Evolutionary conservation across 2,888 invertebrate genomes (phyloP).

Genomic region (Nomada hirtipes): DNA sequence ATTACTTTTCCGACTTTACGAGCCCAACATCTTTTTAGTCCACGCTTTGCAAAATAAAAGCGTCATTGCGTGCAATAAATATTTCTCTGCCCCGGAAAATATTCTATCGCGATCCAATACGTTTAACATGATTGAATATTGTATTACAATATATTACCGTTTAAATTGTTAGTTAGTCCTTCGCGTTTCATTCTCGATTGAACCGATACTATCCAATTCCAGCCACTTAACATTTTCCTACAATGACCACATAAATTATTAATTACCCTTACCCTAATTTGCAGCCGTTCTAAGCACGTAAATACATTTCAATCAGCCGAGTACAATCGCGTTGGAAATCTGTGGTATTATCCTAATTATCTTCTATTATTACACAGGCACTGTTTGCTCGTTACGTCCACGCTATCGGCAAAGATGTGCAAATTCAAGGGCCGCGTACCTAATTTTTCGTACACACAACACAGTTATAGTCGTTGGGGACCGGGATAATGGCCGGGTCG

Average conservation of each 20-base stretch:
- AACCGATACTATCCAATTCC: background rate
- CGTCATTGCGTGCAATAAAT: slow-evolving; percentile 3
- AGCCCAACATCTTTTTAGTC: slow-evolving; percentile 6
- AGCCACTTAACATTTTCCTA: background rate
- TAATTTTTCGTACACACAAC: slow-evolving; percentile 26
- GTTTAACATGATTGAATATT: background rate
- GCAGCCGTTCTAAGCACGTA: too few relatives aligned
- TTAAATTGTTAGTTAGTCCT: background rate
- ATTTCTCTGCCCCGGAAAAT: background rate
- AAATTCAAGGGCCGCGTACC: background rate
- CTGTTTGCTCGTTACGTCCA: slow-evolving; percentile 1
- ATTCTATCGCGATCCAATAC: background rate
- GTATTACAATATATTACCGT: background rate
- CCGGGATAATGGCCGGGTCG: slow-evolving; percentile 36
- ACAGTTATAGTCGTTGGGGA: slow-evolving; percentile 30
- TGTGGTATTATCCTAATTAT: background rate
- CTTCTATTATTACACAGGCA: background rate
- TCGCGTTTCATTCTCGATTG: background rate
- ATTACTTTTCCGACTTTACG: slow-evolving; percentile 33
- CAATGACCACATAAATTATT: too few relatives aligned
- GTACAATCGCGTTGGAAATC: background rate
- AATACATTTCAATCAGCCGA: background rate
- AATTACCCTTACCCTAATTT: too few relatives aligned
- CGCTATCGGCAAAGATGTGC: background rate
- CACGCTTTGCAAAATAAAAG: background rate